A percentile compares a stretch with the other conserved stretches of the same genome.
phyloP scores from a whole-genome alignment of 2,888 invertebrate species.

The Dascillus cervinus region DNA sequence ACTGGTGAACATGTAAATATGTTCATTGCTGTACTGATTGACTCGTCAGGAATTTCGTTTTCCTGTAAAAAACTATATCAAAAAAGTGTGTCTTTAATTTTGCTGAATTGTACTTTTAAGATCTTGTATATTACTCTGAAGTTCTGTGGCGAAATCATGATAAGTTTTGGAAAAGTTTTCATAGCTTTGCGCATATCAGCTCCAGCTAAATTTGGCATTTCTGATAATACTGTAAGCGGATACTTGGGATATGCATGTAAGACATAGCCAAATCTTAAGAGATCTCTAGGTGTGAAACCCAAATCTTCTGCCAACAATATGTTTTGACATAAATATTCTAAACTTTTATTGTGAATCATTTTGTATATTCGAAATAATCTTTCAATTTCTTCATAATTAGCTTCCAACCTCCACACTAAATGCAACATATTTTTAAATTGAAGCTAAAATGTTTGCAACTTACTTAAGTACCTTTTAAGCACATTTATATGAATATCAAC shows the following conservation, averaged over 20 bases:
- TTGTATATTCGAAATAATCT: slow-evolving; percentile 36
- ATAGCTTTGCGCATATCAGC: slow-evolving; percentile 49
- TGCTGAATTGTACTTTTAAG: slow-evolving; percentile 46
- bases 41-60: slow-evolving; percentile 50
- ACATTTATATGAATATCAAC: slow-evolving; percentile 29
- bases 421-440: slow-evolving; percentile 21
- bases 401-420: slow-evolving; percentile 38
- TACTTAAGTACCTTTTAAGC: slow-evolving; percentile 31
- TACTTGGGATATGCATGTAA: slow-evolving; percentile 52
- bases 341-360: slow-evolving; percentile 42
- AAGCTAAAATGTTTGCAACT: slow-evolving; percentile 14
- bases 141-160: slow-evolving; percentile 51
- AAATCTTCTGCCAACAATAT: slow-evolving; percentile 50
- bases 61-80: slow-evolving; percentile 31
- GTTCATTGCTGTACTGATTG: slow-evolving; percentile 47
- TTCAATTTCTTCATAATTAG: slow-evolving; percentile 33
- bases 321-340: slow-evolving; percentile 46
- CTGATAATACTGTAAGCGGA: slow-evolving; percentile 47
- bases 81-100: neutral
- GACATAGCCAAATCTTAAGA: slow-evolving; percentile 54
- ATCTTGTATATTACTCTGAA: slow-evolving; percentile 49
- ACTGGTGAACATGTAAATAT: slow-evolving; percentile 52
- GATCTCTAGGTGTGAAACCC: slow-evolving; percentile 46
- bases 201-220: slow-evolving; percentile 49
- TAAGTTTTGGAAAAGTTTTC: slow-evolving; percentile 52